These are phyloP conservation scores for Drosophila bipectinata DNA, from an alignment of 1,140 invertebrate species.

Conservation along the genomic window DNA sequence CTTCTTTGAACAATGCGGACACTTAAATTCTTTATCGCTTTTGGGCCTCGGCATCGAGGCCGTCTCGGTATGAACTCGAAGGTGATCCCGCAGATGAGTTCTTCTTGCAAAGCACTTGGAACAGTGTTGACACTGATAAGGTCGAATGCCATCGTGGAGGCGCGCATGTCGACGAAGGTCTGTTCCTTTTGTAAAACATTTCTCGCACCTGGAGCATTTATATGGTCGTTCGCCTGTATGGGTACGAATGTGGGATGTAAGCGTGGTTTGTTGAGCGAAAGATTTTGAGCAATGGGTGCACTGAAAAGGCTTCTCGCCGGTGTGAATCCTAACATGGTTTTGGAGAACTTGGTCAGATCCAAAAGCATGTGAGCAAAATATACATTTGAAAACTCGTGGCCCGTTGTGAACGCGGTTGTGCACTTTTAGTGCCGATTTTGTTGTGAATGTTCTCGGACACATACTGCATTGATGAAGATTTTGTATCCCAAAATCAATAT, in stretches of 20 bases:
- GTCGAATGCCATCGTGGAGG: neutral
- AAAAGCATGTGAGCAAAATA: conserved; percentile 8
- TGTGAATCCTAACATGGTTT: conserved; percentile 19
- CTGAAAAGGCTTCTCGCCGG: conserved; percentile 23
- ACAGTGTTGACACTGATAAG: conserved; percentile 13
- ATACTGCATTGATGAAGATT: neutral
- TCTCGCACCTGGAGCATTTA: conserved; percentile 18
- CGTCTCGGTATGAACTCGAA: neutral
- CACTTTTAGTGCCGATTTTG: neutral
- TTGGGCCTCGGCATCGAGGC: no score
- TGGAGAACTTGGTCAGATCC: neutral
- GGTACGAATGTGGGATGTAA: conserved; percentile 12
- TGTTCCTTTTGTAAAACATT: conserved; percentile 6
- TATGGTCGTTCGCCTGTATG: conserved; percentile 10
- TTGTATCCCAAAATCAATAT: neutral
- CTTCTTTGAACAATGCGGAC: neutral
- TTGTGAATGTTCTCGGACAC: neutral
- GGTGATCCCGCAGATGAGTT: conserved; percentile 13
- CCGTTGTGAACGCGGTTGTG: conserved; percentile 1
- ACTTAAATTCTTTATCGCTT: neutral
- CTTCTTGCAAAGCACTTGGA: conserved; percentile 3
- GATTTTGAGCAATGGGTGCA: conserved; percentile 13
- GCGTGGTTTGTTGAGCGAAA: conserved; percentile 4
- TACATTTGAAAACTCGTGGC: neutral
- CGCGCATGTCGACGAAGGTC: neutral